Base-by-base conservation (phyloP, 1,140 invertebrate genomes). In the Gonatopus flavifemur region DNA sequence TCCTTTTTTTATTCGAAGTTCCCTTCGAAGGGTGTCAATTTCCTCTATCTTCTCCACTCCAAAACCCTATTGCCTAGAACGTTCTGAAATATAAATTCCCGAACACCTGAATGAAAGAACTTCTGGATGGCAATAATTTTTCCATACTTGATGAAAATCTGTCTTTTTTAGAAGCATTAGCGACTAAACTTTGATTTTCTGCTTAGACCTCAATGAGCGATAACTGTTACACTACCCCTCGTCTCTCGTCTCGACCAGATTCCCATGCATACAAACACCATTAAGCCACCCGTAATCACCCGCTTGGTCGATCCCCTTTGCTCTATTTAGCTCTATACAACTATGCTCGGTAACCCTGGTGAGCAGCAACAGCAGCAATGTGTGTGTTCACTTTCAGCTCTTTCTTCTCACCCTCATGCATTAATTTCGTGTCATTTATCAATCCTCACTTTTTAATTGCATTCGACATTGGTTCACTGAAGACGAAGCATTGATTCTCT, bases 371-470 rank as follows among this genome's bases (percentile, higher is more conserved):
- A 12, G 16, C 31, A 32, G 16, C 31, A n/a, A 32, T 10, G 31
- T 13, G 12, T n/a, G 16, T 8, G 3, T 13, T 15, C 24, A 32
- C 48, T 57, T 47, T 50, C 48, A 54, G 45, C 42, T 51, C 49
- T 51, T 18, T 46, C 52, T 30, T 57, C 54, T 37, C 43, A 43
- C 49, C 40, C 52, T 43, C 49, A 55, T 44, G 59, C 64, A 69
- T 72, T 71, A 75, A 75, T 74, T 74, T 69, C 54, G 59, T 62
- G 69, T 73, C 72, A 70, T 76, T 74, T 73, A 74, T 76, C 72
- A 76, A 76, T 75, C 70, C 74, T 76, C 72, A 66, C 64, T 72
- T 74, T 74, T 72, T 71, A 76, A 74, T 74, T 72, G 69, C 70
- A 59, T 59, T 55, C 55, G 50, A 57, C 47, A 62, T 48, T 53